Evolutionary conservation across 2,113 vertebrate species (phyloP).

Genomic region (Calyptommatus sinebrachiatus): DNA sequence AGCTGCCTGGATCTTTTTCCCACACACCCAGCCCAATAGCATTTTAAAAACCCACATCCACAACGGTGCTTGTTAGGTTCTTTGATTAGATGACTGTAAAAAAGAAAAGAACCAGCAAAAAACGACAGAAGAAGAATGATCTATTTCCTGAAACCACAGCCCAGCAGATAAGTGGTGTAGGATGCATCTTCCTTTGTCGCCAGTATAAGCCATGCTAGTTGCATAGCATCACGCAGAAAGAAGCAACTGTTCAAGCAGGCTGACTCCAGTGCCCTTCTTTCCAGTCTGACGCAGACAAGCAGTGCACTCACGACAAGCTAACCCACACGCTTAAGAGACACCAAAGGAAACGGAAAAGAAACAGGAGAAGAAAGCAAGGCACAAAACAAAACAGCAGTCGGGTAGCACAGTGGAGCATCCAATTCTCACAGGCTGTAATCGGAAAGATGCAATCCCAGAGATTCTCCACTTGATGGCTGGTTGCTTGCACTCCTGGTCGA

Average conservation of each 20-base stretch:
- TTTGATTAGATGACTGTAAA: slow-evolving; percentile 64
- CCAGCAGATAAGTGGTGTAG: slow-evolving; percentile 66
- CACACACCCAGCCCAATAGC: slow-evolving; percentile 50
- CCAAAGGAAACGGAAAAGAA: slow-evolving; percentile 33
- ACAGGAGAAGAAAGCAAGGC: slow-evolving; percentile 39
- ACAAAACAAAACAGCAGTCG: slow-evolving; percentile 57
- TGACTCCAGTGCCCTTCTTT: slow-evolving; percentile 69
- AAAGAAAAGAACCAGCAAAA: slow-evolving; percentile 36
- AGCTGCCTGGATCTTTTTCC: slow-evolving; percentile 63
- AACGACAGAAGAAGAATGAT: slow-evolving; percentile 52
- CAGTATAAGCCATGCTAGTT: slow-evolving; percentile 68
- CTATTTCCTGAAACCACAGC: slow-evolving; percentile 68
- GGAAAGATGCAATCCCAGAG: slow-evolving; percentile 69
- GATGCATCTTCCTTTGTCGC: slow-evolving; percentile 76
- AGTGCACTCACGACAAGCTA: slow-evolving; percentile 67
- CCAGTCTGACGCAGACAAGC: slow-evolving; percentile 72
- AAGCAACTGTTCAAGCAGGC: slow-evolving; percentile 69
- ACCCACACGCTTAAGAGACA: slow-evolving; percentile 71
- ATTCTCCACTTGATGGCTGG: slow-evolving; percentile 80
- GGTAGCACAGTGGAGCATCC: slow-evolving; percentile 59
- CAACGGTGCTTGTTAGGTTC: slow-evolving; percentile 64
- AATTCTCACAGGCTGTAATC: slow-evolving; percentile 66
- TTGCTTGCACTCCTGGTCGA: slow-evolving; percentile 71
- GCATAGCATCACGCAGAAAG: slow-evolving; percentile 71
- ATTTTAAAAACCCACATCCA: slow-evolving; percentile 72